phyloP scores from a whole-genome alignment of 2,888 invertebrate genomes.

The Andrena chrysosceles region DNA sequence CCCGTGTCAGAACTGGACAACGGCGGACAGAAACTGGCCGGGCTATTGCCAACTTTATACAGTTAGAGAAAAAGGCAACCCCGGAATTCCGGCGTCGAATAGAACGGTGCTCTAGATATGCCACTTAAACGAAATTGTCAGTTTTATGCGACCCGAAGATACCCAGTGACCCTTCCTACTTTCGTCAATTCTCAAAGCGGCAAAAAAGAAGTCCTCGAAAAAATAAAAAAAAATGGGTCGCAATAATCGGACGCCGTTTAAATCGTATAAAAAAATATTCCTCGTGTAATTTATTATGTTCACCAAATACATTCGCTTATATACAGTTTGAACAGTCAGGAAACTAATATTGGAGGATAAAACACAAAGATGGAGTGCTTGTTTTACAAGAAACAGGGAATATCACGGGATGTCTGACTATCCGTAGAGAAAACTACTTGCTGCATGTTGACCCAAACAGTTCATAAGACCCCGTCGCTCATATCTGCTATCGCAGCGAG shows the following conservation, averaged over 20 bases:
- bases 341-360: too few species aligned
- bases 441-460: too few species aligned
- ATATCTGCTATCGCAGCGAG: background rate
- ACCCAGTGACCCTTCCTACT: background rate
- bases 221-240: background rate
- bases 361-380: too few species aligned
- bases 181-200: slow-evolving; percentile 6
- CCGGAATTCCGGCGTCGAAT: slow-evolving; percentile 45
- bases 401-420: background rate
- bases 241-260: background rate
- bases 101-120: slow-evolving; percentile 52
- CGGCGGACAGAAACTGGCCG: slow-evolving; percentile 21
- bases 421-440: slow-evolving; percentile 2
- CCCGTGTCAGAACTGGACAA: slow-evolving; percentile 21
- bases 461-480: background rate
- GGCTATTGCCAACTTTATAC: slow-evolving; percentile 34
- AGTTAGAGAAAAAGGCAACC: slow-evolving; percentile 2
- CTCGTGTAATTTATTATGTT: too few species aligned
- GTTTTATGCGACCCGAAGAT: slow-evolving; percentile 11
- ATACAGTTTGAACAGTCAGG: too few species aligned
- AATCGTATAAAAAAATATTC: too few species aligned
- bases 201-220: background rate
- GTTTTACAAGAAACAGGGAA: too few species aligned
- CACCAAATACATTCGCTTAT: too few species aligned
- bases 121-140: slow-evolving; percentile 55